Evolutionary conservation across 2,888 invertebrate genomes (phyloP).

Genomic region (Erebia palarica): DNA sequence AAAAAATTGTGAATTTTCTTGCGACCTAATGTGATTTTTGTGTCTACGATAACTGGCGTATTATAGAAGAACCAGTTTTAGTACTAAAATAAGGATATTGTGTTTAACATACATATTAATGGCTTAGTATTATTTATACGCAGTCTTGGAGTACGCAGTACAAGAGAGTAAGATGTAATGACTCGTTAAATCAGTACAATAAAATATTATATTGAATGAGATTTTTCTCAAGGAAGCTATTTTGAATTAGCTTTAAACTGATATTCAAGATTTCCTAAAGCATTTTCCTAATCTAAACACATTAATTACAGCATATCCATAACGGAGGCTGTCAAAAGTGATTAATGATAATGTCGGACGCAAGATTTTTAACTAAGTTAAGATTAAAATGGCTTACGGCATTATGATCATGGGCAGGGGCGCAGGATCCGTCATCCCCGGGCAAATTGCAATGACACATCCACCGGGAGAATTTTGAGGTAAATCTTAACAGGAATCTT

Average conservation of each 20-base stretch:
- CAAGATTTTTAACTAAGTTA: slow-evolving; percentile 83
- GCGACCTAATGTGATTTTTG: no score
- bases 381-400: slow-evolving; percentile 82
- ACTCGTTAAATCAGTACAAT: background rate
- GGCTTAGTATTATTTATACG: no score
- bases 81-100: no score
- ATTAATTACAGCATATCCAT: slow-evolving; percentile 75
- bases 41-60: no score
- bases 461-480: slow-evolving; percentile 74
- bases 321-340: slow-evolving; percentile 77
- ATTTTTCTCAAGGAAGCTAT: background rate
- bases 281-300: slow-evolving; percentile 37
- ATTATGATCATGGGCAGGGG: slow-evolving; percentile 71
- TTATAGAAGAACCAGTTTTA: no score
- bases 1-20: no score
- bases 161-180: no score
- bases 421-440: slow-evolving; percentile 79
- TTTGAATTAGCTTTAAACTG: background rate
- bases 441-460: slow-evolving; percentile 81
- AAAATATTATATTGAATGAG: background rate
- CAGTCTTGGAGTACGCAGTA: no score
- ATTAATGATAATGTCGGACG: slow-evolving; percentile 79
- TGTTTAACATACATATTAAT: no score
- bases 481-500: background rate
- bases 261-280: slow-evolving; percentile 12